Percentiles rank a stretch among this genome's conserved stretches.
phyloP scores from a whole-genome alignment of 2,888 invertebrate species.

The Scotopteryx bipunctaria region DNA sequence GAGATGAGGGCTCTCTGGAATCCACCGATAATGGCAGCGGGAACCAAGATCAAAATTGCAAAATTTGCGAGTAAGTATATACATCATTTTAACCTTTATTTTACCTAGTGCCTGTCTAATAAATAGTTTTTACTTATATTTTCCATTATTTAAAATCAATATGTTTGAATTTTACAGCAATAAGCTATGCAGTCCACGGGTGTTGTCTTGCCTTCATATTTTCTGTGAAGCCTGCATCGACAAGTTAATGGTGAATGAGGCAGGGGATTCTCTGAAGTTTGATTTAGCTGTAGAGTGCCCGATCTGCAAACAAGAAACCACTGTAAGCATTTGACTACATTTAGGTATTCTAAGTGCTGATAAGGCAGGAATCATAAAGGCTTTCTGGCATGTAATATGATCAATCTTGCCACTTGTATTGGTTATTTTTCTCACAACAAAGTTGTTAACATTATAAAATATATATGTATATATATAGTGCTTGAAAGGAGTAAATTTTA shows the following conservation, averaged over 20 bases:
- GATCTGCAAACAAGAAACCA: conserved; percentile 93
- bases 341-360: neutral
- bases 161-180: conserved; percentile 76
- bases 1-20: conserved; percentile 79
- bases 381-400: neutral
- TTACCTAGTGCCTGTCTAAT: too few relatives aligned
- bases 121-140: too few relatives aligned
- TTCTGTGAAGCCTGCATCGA: conserved; percentile 97
- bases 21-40: conserved; percentile 76
- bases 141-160: neutral
- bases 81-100: conserved; percentile 1
- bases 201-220: conserved; percentile 96
- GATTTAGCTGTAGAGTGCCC: conserved; percentile 89
- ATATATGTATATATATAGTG: too few relatives aligned
- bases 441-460: too few relatives aligned
- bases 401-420: neutral
- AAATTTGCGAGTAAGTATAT: conserved; percentile 85
- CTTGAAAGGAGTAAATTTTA: too few relatives aligned
- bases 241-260: conserved; percentile 89
- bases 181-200: conserved; percentile 91
- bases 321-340: conserved; percentile 70
- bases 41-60: conserved; percentile 85
- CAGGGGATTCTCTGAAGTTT: conserved; percentile 85
- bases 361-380: neutral
- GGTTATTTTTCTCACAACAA: too few relatives aligned